phyloP scores from a whole-genome alignment of 1,140 invertebrate genomes.

The Drosophila saltans region DNA sequence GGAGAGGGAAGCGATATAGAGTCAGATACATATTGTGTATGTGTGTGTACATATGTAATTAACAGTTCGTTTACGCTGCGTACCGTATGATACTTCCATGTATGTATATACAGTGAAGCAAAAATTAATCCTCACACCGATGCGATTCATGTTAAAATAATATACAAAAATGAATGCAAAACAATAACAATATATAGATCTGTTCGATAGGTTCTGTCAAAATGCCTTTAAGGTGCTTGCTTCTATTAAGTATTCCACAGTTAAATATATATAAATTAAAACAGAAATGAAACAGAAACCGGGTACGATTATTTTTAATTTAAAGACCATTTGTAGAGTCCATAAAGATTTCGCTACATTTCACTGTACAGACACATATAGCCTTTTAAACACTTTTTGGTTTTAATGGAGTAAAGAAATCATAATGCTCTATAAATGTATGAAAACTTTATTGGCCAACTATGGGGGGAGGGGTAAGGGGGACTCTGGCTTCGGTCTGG shows the following conservation, averaged over 20 bases:
- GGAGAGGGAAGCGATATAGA: constrained; percentile 13
- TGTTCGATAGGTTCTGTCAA: too few relatives aligned
- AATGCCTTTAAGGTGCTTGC: too few relatives aligned
- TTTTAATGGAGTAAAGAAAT: background rate
- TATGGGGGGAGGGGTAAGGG: background rate
- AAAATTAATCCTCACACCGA: background rate
- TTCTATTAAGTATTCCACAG: too few relatives aligned
- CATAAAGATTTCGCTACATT: too few relatives aligned
- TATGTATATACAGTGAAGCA: constrained; percentile 18
- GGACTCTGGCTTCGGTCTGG: constrained; percentile 5
- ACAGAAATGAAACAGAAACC: too few relatives aligned
- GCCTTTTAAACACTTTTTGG: background rate
- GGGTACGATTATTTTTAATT: too few relatives aligned
- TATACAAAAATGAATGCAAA: too few relatives aligned
- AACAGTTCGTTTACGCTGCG: constrained; percentile 75
- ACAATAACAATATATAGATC: too few relatives aligned
- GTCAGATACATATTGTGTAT: constrained; percentile 1
- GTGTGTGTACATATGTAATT: constrained; percentile 54
- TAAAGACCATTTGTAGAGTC: too few relatives aligned
- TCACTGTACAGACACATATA: too few relatives aligned
- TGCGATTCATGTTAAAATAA: too few relatives aligned
- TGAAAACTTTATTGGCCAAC: background rate
- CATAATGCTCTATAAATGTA: background rate
- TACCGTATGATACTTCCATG: constrained; percentile 66
- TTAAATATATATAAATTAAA: too few relatives aligned